Evolutionary conservation across 2,797 vertebrate genomes (phyloP).

Genomic region (Pipistrellus pipistrellus): DNA sequence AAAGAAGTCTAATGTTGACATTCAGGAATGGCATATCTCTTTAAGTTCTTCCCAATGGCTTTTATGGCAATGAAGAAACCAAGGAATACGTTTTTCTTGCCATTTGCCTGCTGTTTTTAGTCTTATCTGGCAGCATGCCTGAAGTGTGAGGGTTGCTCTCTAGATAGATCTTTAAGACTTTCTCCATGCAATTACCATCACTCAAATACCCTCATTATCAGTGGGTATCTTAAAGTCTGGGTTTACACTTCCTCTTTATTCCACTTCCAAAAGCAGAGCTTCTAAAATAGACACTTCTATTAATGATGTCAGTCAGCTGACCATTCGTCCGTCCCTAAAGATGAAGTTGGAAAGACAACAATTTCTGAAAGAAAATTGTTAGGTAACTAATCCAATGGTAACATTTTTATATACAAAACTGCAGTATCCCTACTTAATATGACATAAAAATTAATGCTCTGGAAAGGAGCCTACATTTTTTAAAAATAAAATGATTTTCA

Average conservation of each 20-base stretch:
- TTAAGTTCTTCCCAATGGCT: slow-evolving; percentile 21
- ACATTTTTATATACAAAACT: slow-evolving; percentile 18
- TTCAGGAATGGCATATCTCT: not conserved
- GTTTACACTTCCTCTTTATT: slow-evolving; percentile 71
- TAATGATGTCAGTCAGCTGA: slow-evolving; percentile 57
- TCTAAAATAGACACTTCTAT: slow-evolving; percentile 68
- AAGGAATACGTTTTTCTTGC: slow-evolving; percentile 63
- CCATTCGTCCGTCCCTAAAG: slow-evolving; percentile 52
- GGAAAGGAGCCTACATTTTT: not conserved
- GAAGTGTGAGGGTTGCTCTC: slow-evolving; percentile 67
- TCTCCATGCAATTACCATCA: slow-evolving; percentile 77
- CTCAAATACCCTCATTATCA: slow-evolving; percentile 64
- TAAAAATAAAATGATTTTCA: not conserved
- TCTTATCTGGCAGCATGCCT: slow-evolving; percentile 79
- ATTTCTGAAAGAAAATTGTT: slow-evolving; percentile 54
- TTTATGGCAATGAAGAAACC: slow-evolving; percentile 60
- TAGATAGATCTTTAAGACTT: slow-evolving; percentile 73
- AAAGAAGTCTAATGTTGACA: not conserved
- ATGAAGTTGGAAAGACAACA: slow-evolving; percentile 27
- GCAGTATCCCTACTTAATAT: not conserved
- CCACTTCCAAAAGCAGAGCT: slow-evolving; percentile 56
- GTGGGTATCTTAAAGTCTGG: slow-evolving; percentile 50
- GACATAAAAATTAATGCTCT: not conserved
- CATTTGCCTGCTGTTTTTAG: slow-evolving; percentile 58
- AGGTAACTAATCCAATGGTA: slow-evolving; percentile 26